A percentile compares a stretch with the other conserved stretches of the same genome.
phyloP scores from a whole-genome alignment of 2,113 vertebrate species.

The Isichthys henryi region DNA sequence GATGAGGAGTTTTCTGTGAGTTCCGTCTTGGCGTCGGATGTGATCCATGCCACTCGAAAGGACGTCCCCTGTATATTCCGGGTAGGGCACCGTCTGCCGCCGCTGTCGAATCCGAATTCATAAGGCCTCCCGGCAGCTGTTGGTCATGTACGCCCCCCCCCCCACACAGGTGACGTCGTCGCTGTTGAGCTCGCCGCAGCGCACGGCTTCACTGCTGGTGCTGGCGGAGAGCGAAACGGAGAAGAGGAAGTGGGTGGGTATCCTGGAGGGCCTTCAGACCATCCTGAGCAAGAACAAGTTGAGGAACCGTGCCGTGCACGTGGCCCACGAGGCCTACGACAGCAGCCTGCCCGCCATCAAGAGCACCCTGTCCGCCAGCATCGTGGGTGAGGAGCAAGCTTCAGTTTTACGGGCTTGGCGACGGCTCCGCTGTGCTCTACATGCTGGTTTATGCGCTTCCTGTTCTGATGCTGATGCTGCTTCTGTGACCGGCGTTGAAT shows the following conservation, averaged over 20 bases:
- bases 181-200: slow-evolving; percentile 72
- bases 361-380: slow-evolving; percentile 72
- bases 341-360: slow-evolving; percentile 87
- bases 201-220: slow-evolving; percentile 79
- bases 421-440: background rate
- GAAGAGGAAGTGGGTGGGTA: slow-evolving; percentile 92
- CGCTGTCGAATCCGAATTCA: background rate
- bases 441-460: background rate
- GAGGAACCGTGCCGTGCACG: slow-evolving; percentile 72
- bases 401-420: background rate
- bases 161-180: slow-evolving; percentile 79
- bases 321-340: slow-evolving; percentile 88
- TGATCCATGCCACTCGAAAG: slow-evolving; percentile 90
- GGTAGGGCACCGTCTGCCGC: slow-evolving; percentile 53
- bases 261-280: slow-evolving; percentile 83
- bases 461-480: background rate
- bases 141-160: background rate
- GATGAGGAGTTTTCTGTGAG: slow-evolving; percentile 93
- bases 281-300: slow-evolving; percentile 87
- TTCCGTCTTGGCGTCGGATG: slow-evolving; percentile 87
- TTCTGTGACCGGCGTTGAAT: background rate
- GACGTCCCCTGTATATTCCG: slow-evolving; percentile 94
- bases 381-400: slow-evolving; percentile 65
- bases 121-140: background rate
- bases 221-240: slow-evolving; percentile 89